These are phyloP conservation scores for Rhea americana DNA, from an alignment of 2,113 vertebrate genomes.

Conservation along the genomic window DNA sequence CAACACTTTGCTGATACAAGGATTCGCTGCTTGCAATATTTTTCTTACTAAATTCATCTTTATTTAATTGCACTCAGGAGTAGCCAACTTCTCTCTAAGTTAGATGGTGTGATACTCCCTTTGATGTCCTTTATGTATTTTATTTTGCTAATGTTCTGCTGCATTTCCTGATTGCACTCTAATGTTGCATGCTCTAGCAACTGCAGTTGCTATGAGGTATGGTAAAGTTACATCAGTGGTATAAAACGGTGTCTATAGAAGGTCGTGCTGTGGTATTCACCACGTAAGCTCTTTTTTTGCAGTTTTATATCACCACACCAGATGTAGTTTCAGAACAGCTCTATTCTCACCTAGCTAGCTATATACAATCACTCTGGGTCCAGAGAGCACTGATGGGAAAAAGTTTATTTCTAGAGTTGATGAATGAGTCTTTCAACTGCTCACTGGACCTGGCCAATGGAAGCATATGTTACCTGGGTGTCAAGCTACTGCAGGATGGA, in stretches of 20 bases:
- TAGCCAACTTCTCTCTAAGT: background rate
- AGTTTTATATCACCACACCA: background rate
- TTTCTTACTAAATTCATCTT: background rate
- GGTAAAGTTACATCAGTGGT: background rate
- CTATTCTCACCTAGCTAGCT: background rate
- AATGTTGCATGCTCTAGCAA: background rate
- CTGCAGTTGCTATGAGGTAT: background rate
- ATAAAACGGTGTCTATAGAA: background rate
- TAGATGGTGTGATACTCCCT: background rate
- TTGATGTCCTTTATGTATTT: background rate
- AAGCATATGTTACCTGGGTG: background rate
- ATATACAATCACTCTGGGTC: background rate
- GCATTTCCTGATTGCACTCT: background rate
- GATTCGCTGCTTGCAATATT: background rate
- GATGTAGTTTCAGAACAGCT: background rate
- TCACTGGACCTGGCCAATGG: background rate
- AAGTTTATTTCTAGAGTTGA: background rate
- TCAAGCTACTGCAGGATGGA: background rate
- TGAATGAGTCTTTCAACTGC: background rate
- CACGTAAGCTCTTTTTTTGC: background rate
- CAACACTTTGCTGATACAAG: background rate
- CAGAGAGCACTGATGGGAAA: background rate
- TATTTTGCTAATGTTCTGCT: background rate
- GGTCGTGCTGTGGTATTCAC: background rate
- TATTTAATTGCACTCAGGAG: background rate